Conservation (phyloP, 2,888 invertebrate species). For the Phyto melanocephala region DNA sequence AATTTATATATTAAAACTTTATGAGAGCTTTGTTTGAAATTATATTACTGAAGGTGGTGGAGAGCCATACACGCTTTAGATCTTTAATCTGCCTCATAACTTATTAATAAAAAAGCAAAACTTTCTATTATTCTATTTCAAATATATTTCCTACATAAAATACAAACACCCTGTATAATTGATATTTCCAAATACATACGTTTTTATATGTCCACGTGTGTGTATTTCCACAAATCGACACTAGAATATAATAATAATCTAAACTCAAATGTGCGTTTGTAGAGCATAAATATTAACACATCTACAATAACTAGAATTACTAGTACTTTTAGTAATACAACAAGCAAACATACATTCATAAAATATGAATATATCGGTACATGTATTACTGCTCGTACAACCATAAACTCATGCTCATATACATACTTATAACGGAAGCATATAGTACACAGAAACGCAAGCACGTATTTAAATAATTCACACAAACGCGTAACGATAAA, state of each 20-base stretch:
- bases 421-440: not conserved
- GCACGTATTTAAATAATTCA: slow-evolving; percentile 42
- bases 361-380: too few species aligned
- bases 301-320: not conserved
- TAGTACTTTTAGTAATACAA: not conserved
- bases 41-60: too few species aligned
- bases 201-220: too few species aligned
- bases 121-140: too few species aligned
- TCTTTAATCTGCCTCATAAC: too few species aligned
- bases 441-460: not conserved
- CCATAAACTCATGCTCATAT: not conserved
- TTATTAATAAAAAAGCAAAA: too few species aligned
- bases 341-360: not conserved
- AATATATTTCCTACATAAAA: too few species aligned
- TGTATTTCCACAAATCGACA: slow-evolving; percentile 22
- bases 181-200: not conserved
- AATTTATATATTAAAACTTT: too few species aligned
- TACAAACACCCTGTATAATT: not conserved
- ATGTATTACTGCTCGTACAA: too few species aligned
- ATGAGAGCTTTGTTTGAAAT: too few species aligned
- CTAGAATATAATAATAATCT: slow-evolving; percentile 32
- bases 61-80: too few species aligned
- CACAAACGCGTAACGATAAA: slow-evolving; percentile 36
- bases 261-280: not conserved
- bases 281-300: not conserved